Base-by-base conservation (phyloP, 2,797 vertebrate species). In the Sebastes minor region DNA sequence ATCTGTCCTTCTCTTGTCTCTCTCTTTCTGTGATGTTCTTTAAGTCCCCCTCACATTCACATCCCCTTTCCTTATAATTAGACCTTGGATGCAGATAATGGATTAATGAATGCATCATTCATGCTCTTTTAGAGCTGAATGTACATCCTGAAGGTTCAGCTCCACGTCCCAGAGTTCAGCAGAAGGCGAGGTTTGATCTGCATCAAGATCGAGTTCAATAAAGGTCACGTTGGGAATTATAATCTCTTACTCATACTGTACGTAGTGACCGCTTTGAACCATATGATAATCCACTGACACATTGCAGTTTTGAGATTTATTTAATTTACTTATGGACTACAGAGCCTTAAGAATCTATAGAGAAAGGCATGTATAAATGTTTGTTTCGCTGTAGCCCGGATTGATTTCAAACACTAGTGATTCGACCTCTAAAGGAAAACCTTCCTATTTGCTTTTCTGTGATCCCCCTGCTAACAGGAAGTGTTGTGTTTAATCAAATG, bases 71-170 rank as follows among this genome's bases (percentile, higher is more conserved):
- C 18, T 20, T 68, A 38, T 61, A 66, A 74, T 49, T 46, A 42
- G 63, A 64, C 53, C 27, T 61, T 32, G 60, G 42, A 61, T 76
- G 59, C 20, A 52, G 61, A 69, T 16, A 22, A 67, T 59, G 75
- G 70, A 80, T 69, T 82, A 80, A 78, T 81, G 27, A 68, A 56
- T 46, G 30, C 73, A 84, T 86, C 70, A 89, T 20, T 69, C 33
- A 74, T 79, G 63, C 80, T 68, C 30, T 73, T 65, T 67, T 27
- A 42, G 28, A 25, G 63, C 55, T 82, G 1, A 79, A 65, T 81
- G 32, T 8, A 16, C 11, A 55, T 20, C 30, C 13, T 56, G 7
- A 5, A 46, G 75, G 71, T 69, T 69, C 53, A 28, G 16, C 22
- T 8, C 1, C 1, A 2, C 1, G 4, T 14, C 69, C 27, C 23